These are phyloP conservation scores for Luperina testacea DNA, from an alignment of 2,888 invertebrate genomes.

Conservation along the genomic window DNA sequence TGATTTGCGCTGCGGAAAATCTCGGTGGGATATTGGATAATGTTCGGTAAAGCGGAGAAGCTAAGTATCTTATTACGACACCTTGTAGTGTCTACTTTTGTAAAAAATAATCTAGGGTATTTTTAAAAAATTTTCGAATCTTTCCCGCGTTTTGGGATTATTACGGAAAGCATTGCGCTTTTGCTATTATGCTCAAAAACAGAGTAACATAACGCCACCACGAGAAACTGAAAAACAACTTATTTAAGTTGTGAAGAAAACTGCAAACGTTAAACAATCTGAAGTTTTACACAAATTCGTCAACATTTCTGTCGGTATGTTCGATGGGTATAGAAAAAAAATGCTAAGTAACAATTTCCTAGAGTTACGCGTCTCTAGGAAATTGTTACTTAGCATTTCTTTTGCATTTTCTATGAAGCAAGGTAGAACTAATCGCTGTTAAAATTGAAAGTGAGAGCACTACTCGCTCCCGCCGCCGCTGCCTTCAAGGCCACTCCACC, in stretches of 20 bases:
- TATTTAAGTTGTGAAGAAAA: neutral
- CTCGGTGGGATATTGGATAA: neutral
- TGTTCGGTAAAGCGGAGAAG: neutral
- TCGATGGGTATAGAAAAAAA: neutral
- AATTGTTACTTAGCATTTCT: too few species aligned
- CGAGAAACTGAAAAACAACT: neutral
- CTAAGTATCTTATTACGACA: neutral
- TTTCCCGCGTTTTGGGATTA: neutral
- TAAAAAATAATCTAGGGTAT: neutral
- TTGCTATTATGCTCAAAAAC: neutral
- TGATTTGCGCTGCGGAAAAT: neutral
- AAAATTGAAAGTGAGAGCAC: neutral
- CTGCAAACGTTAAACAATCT: neutral
- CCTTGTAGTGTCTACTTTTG: neutral
- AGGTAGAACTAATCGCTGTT: neutral
- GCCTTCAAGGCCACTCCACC: conserved; percentile 18
- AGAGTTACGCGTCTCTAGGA: neutral
- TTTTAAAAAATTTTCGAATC: neutral
- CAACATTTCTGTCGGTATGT: neutral
- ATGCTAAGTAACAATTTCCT: neutral
- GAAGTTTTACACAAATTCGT: neutral
- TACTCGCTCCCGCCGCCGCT: neutral
- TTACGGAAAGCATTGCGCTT: neutral
- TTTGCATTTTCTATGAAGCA: neutral
- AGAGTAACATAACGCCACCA: too few species aligned